These are phyloP conservation scores for Neolamprologus caudopunctatus DNA, from an alignment of 2,113 vertebrate species.

Conservation along the genomic window DNA sequence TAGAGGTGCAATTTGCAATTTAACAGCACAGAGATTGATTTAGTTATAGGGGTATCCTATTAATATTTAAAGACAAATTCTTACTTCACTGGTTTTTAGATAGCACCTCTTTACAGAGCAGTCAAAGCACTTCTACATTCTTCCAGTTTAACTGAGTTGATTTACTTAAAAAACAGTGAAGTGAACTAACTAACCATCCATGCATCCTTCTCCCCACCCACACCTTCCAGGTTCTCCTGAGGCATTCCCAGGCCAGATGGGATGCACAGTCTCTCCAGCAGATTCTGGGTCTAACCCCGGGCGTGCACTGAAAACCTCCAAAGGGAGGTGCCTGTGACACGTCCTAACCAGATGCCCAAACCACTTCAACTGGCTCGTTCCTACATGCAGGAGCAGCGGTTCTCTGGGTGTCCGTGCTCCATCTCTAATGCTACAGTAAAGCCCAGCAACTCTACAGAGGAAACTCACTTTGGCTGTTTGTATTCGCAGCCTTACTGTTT, in stretches of 20 bases:
- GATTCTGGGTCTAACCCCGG: neutral
- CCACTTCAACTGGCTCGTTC: neutral
- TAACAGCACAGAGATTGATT: neutral
- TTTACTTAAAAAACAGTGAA: neutral
- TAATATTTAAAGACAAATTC: neutral
- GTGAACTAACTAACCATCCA: neutral
- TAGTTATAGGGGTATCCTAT: neutral
- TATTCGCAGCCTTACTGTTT: neutral
- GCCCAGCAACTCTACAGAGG: neutral
- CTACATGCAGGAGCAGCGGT: neutral
- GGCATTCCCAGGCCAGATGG: neutral
- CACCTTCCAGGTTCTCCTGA: neutral
- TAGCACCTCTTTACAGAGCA: neutral
- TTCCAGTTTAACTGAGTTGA: neutral
- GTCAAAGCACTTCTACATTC: neutral
- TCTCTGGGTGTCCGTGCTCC: neutral
- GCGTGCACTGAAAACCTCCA: neutral
- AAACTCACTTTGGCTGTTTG: neutral
- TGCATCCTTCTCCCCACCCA: neutral
- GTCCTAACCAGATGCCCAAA: neutral
- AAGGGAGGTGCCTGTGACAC: neutral
- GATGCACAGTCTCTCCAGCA: neutral
- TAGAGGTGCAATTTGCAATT: neutral
- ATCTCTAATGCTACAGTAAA: neutral
- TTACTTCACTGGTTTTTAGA: neutral